Base-by-base conservation (phyloP, 1,140 invertebrate genomes). In the Cephus cinctus region DNA sequence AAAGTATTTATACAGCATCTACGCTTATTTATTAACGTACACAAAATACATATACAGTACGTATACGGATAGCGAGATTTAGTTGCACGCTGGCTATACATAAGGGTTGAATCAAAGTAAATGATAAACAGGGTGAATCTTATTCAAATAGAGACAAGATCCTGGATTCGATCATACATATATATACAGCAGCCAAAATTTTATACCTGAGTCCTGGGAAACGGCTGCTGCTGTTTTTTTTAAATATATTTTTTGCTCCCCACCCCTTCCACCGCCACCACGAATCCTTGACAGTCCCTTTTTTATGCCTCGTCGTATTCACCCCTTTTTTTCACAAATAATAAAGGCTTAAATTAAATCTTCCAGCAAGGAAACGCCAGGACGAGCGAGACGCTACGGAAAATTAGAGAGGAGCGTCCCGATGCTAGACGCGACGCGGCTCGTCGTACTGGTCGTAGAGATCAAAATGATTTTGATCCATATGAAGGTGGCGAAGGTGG, bases 51-150 rank as follows among this genome's bases (percentile, higher is more conserved):
- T 30, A 3, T 11, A 12, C 27, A 12, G 11, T 12, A 12, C 27
- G 27, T 30, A 11, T 12, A 30, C 3, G 27, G 11, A 30, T 30
- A 30, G 11, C 11, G 2, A 2, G 11, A 30, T 30, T 11, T 11
- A 12, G 9, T 30, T 12, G 27, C 2, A 30, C 9, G 27, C 12
- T 8, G 19, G 12, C n/a, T 14, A 14, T 35, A 14, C 16, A 62
- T 52, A 63, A 46, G 48, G 56, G 52, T 45, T 51, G 66, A 73
- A 65, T 71, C 41, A 56, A 67, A 65, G 61, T 57, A 71, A 72
- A 70, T 72, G 61, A 70, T 71, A 72, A 73, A 73, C 69, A 63
- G 65, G 59, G 62, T 68, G 69, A 67, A 73, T 73, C 69, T 71
- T 72, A 73, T 73, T 73, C 65, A 73, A 73, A 72, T 72, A 67